Evolutionary conservation across 2,797 vertebrate genomes (phyloP).

Genomic region (Steatocranus sp.): DNA sequence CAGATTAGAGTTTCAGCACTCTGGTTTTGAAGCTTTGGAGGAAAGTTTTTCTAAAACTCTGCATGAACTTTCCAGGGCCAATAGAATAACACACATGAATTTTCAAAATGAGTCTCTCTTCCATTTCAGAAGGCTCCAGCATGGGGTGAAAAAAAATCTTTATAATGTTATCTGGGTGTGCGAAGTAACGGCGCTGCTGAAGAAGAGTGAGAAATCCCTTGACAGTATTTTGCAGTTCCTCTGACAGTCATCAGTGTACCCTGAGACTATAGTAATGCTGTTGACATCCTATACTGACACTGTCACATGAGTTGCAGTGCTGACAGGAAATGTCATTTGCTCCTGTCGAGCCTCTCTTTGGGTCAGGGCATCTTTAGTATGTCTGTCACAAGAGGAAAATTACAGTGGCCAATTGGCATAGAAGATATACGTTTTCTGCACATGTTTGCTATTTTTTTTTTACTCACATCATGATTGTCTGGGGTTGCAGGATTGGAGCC

Average conservation of each 20-base stretch:
- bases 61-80: conserved; percentile 44
- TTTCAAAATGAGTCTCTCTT: conserved; percentile 26
- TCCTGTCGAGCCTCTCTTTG: conserved; percentile 17
- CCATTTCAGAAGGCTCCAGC: conserved; percentile 6
- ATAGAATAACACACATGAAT: conserved; percentile 11
- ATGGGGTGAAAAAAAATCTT: not conserved
- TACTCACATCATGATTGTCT: not conserved
- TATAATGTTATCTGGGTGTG: conserved; percentile 8
- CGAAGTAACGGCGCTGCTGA: not conserved
- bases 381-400: conserved; percentile 1
- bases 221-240: conserved; percentile 18
- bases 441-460: not conserved
- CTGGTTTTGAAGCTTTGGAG: conserved; percentile 33
- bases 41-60: conserved; percentile 36
- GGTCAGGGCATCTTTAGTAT: not conserved
- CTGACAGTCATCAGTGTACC: conserved; percentile 19
- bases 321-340: conserved; percentile 47
- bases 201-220: not conserved
- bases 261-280: not conserved
- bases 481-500: not conserved
- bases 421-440: not conserved
- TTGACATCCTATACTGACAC: conserved; percentile 28
- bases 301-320: conserved; percentile 9
- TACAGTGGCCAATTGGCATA: not conserved
- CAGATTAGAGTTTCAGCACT: conserved; percentile 47